Conservation (phyloP, 1,140 invertebrate genomes). For the Zaprionus capensis region DNA sequence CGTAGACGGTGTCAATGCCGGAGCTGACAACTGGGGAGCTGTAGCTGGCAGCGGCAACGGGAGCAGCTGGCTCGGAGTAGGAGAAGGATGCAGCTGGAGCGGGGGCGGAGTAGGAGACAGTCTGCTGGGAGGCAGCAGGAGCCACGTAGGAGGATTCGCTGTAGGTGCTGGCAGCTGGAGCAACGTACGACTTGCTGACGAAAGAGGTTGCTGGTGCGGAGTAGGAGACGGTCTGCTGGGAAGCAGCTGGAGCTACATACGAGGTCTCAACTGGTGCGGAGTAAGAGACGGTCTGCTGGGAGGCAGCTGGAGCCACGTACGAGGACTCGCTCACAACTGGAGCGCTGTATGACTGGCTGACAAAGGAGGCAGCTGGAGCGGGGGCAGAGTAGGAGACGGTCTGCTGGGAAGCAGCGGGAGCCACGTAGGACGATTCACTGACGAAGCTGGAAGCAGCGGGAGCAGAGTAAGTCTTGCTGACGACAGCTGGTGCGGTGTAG, state of each 20-base stretch:
- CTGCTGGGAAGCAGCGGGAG: slow-evolving; percentile 41
- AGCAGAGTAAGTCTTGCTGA: slow-evolving; percentile 29
- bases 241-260: slow-evolving; percentile 40
- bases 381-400: slow-evolving; percentile 36
- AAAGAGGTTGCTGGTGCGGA: slow-evolving; percentile 16
- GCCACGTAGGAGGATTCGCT: slow-evolving; percentile 34
- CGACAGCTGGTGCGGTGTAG: slow-evolving; percentile 4
- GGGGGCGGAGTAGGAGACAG: slow-evolving; percentile 30
- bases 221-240: slow-evolving; percentile 40
- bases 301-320: slow-evolving; percentile 39
- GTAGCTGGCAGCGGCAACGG: slow-evolving; percentile 36
- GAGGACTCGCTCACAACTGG: slow-evolving; percentile 33
- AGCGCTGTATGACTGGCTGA: slow-evolving; percentile 32
- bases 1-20: slow-evolving; percentile 64
- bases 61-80: slow-evolving; percentile 13
- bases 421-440: slow-evolving; percentile 37
- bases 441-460: slow-evolving; percentile 15
- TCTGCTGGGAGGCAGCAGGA: slow-evolving; percentile 37
- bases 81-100: slow-evolving; percentile 21
- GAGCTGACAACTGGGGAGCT: slow-evolving; percentile 37
- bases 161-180: slow-evolving; percentile 21
- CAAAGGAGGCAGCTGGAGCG: slow-evolving; percentile 41
- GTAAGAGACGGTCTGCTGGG: slow-evolving; percentile 42
- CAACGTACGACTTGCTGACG: slow-evolving; percentile 9
- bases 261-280: slow-evolving; percentile 34